These are phyloP conservation scores for Campopleginae sp. DNA, from an alignment of 2,888 invertebrate genomes.

Conservation along the genomic window DNA sequence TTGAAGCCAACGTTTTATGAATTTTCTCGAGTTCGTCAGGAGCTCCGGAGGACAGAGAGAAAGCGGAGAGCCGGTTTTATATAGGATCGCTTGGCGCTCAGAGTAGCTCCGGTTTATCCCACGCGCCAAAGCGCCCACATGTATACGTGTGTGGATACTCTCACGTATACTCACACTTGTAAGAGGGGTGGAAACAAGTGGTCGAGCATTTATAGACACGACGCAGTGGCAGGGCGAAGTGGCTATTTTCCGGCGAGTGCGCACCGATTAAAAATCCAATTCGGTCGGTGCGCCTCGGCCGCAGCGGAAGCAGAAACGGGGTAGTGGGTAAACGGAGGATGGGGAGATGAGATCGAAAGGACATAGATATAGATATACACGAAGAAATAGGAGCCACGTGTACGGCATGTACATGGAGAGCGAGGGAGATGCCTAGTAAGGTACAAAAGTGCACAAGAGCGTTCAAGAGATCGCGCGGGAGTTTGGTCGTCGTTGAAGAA, in stretches of 20 bases:
- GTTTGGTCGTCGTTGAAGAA: slow-evolving; percentile 29
- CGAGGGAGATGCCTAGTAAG: neutral
- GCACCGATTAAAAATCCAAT: slow-evolving; percentile 84
- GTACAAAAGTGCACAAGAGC: slow-evolving; percentile 20
- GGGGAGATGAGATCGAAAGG: slow-evolving; percentile 43
- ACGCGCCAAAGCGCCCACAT: slow-evolving; percentile 1
- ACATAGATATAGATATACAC: neutral
- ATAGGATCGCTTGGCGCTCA: slow-evolving; percentile 24
- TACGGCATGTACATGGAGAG: neutral
- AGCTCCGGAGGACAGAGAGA: neutral
- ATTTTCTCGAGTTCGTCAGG: slow-evolving; percentile 47
- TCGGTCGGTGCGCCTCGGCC: slow-evolving; percentile 69
- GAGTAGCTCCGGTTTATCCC: slow-evolving; percentile 60
- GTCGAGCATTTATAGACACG: slow-evolving; percentile 81
- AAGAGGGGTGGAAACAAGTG: slow-evolving; percentile 77
- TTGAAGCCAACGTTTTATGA: slow-evolving; percentile 29
- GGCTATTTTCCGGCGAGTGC: slow-evolving; percentile 84
- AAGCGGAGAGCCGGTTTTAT: neutral
- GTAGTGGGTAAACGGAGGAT: slow-evolving; percentile 31
- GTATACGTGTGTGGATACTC: slow-evolving; percentile 10
- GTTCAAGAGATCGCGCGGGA: slow-evolving; percentile 16
- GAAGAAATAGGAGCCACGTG: neutral
- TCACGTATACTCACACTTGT: slow-evolving; percentile 14
- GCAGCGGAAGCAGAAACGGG: slow-evolving; percentile 61
- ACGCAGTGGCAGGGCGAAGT: slow-evolving; percentile 79